Percentiles rank a stretch among this genome's conserved stretches.
Conservation (phyloP, 2,113 vertebrate species). For the Dinomys branickii region DNA sequence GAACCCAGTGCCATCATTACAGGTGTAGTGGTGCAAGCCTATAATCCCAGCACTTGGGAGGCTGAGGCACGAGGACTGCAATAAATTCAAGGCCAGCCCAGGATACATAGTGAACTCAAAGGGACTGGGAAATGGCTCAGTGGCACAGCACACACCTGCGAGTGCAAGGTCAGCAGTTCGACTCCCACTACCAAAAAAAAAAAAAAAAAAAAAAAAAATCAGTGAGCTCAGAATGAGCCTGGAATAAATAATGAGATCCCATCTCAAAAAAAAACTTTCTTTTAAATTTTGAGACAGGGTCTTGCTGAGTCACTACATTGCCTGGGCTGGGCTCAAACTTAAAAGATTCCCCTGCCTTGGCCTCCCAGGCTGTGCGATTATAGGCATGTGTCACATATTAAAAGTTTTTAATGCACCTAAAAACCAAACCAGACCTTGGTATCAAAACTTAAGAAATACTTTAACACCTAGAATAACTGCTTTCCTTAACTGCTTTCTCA, state of each 20-base stretch:
- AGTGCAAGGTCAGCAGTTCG: no score
- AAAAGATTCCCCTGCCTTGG: background rate
- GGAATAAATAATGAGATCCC: background rate
- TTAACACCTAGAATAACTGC: background rate
- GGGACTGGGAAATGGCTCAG: no score
- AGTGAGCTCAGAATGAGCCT: background rate
- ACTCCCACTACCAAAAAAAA: no score
- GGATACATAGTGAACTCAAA: background rate
- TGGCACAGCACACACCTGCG: no score
- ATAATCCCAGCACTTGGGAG: background rate
- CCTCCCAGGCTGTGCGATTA: background rate
- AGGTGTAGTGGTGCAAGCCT: background rate
- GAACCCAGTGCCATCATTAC: background rate
- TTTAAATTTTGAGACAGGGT: background rate
- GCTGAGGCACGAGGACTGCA: background rate
- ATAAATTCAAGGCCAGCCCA: background rate
- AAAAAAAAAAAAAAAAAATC: no score
- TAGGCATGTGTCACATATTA: background rate
- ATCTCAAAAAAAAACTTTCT: background rate
- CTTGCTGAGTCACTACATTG: background rate
- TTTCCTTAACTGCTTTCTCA: constrained; percentile 36
- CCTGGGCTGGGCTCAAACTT: background rate
- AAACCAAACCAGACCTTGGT: constrained; percentile 21
- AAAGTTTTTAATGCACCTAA: constrained; percentile 32
- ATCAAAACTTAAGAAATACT: constrained; percentile 20